Base-by-base conservation (phyloP, 2,797 vertebrate genomes). In the Dendrocincla fuliginosa region DNA sequence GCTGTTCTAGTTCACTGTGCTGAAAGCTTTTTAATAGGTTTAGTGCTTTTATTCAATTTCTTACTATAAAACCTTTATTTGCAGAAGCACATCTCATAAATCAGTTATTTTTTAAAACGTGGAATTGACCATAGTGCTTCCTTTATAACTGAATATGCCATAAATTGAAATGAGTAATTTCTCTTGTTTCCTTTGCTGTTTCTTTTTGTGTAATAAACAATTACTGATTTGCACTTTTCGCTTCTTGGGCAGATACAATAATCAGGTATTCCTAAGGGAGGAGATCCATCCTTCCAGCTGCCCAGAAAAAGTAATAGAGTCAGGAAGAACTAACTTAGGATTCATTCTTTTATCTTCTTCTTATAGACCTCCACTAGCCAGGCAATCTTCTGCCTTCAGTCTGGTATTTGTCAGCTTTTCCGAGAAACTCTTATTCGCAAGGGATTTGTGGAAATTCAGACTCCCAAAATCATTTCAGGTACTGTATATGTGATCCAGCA, bases 401-500 rank as follows among this genome's bases (percentile, higher is more conserved):
- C 99, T 12, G 99, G 99, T 44, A 99, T 99, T 90, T 99, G 99
- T 97, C 98, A 98, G 97, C 99, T 99, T 97, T 99, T 99, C 98
- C 98, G 99, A 97, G 99, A 99, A 97, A 99, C 98, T n/a, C 98
- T 99, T 87, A 98, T 97, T 98, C 98, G 97, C 60, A 99, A 99
- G 97, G 99, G 99, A 96, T 99, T 99, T 97, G 98, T 99, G 98
- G 99, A 99, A 98, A 99, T 99, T 97, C 99, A 99, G 97, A 99
- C 99, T 86, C 99, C 99, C 68, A 99, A 99, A 98, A 99, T 99
- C 88, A 99, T 99, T 97, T 99, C 99, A 97, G 99, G 99, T 99
- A 98, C 83, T 60, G 91, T 93, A 86, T 88, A 28, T 88, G 52
- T 87, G 44, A 71, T 82, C 73, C 33, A 23, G 80, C 70, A 84